Percentiles rank a stretch among this genome's conserved stretches.
Conservation (phyloP, 2,888 invertebrate genomes). For the Pseudolycoriella hygida region DNA sequence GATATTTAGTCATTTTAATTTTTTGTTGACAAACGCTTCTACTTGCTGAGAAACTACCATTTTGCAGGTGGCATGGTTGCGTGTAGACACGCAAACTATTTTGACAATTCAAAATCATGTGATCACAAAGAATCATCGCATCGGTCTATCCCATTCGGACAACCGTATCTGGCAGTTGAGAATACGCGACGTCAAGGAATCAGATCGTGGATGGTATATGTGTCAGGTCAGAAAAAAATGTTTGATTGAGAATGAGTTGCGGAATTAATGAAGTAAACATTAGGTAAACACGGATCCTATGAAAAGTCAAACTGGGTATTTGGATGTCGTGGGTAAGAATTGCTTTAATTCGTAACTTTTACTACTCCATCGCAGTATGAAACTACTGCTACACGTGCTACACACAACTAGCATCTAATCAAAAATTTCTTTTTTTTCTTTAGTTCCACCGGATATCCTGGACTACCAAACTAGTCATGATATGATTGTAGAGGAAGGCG, state of each 20-base stretch:
- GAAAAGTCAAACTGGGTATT: slow-evolving; percentile 75
- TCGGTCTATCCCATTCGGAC: slow-evolving; percentile 69
- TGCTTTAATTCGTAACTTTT: not conserved
- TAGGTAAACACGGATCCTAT: slow-evolving; percentile 84
- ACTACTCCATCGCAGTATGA: no score
- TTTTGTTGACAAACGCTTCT: no score
- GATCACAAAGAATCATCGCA: slow-evolving; percentile 74
- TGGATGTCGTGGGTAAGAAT: slow-evolving; percentile 66
- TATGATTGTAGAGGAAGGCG: slow-evolving; percentile 70
- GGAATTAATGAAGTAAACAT: no score
- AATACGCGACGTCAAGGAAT: slow-evolving; percentile 64
- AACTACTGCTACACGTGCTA: no score
- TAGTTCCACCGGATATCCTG: slow-evolving; percentile 74
- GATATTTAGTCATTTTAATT: no score
- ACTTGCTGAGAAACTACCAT: no score
- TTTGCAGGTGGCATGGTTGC: slow-evolving; percentile 69
- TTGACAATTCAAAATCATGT: slow-evolving; percentile 80
- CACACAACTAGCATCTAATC: no score
- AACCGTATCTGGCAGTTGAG: slow-evolving; percentile 76
- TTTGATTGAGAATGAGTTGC: no score
- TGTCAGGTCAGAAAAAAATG: no score
- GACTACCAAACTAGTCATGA: slow-evolving; percentile 76
- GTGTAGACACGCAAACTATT: slow-evolving; percentile 82
- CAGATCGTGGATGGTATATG: slow-evolving; percentile 83
- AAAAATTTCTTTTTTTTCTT: not conserved